phyloP scores from a whole-genome alignment of 2,797 vertebrate genomes.

The Erpetoichthys calabaricus region DNA sequence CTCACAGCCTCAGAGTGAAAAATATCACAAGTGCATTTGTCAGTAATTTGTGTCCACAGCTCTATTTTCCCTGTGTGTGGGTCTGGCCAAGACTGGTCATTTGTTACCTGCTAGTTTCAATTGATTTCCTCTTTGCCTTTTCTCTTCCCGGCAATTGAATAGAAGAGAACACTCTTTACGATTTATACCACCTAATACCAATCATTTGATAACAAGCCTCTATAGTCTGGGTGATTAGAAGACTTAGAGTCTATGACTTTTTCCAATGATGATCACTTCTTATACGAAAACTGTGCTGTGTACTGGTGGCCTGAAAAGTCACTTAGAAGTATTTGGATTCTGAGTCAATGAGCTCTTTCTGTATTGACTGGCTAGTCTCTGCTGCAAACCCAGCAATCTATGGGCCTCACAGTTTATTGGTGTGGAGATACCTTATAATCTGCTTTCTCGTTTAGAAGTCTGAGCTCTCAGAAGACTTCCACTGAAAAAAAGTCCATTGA shows the following conservation, averaged over 20 bases:
- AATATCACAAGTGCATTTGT: conserved; percentile 23
- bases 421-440: too few species aligned
- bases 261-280: neutral
- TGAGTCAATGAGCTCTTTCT: neutral
- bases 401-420: too few species aligned
- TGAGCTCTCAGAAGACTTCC: too few species aligned
- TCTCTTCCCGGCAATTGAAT: conserved; percentile 33
- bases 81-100: conserved; percentile 48
- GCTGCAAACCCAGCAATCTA: too few species aligned
- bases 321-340: neutral
- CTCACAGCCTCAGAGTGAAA: conserved; percentile 9
- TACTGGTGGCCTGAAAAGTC: neutral
- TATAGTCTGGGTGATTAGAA: conserved; percentile 55
- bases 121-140: conserved; percentile 55
- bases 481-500: too few species aligned
- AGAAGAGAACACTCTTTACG: conserved; percentile 35
- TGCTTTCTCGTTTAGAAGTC: too few species aligned
- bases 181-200: conserved; percentile 57
- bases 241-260: neutral
- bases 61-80: conserved; percentile 37
- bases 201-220: conserved; percentile 58
- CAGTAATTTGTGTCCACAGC: conserved; percentile 31
- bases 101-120: conserved; percentile 58
- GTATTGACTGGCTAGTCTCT: too few species aligned
- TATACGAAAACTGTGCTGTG: neutral